Percentiles rank a stretch among this genome's conserved stretches.
phyloP scores from a whole-genome alignment of 2,113 vertebrate genomes.

The Theristicus caerulescens region DNA sequence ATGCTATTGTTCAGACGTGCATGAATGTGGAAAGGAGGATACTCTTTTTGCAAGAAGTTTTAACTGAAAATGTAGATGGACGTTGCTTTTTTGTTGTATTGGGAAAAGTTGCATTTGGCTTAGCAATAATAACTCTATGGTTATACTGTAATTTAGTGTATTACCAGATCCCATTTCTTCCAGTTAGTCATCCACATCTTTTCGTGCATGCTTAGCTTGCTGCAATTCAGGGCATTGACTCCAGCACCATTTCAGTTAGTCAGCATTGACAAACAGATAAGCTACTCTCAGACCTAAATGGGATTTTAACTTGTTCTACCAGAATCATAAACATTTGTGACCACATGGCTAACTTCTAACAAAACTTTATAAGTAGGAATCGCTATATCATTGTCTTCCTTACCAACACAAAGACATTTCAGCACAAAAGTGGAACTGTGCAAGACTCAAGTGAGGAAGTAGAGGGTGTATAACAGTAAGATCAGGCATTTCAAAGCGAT shows the following conservation, averaged over 20 bases:
- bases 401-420: conserved; percentile 9
- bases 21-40: not conserved
- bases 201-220: not conserved
- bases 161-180: not conserved
- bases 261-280: conserved; percentile 8
- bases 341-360: not conserved
- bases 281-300: not conserved
- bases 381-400: not conserved
- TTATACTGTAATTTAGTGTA: not conserved
- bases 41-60: not conserved
- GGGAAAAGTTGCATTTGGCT: not conserved
- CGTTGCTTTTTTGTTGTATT: not conserved
- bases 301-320: not conserved
- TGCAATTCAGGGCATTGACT: not conserved
- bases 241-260: not conserved
- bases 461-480: conserved; percentile 37
- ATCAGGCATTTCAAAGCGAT: conserved; percentile 73
- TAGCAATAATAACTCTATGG: not conserved
- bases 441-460: conserved; percentile 33
- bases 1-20: not conserved
- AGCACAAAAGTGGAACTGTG: not conserved
- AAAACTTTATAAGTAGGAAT: not conserved
- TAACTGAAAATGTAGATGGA: not conserved
- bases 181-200: not conserved
- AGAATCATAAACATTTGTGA: not conserved